Evolutionary conservation across 30 jellyfish, hydroid and myxozoan species (phyloP), one percentile per base, ranked within the genome.

Genomic region (Pelagia noctiluca): DNA sequence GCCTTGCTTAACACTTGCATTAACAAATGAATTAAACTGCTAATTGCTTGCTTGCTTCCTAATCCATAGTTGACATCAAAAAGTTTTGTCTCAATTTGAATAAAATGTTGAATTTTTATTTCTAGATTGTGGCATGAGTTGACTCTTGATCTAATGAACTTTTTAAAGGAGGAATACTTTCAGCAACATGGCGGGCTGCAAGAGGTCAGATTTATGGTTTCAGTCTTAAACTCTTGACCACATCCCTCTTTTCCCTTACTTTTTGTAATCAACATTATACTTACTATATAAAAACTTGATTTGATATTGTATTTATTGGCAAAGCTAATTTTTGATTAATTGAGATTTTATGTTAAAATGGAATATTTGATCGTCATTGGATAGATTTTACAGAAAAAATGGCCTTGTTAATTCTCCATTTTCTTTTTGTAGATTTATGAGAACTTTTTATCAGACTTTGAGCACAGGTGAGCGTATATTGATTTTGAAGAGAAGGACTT

Each of bases 81-180:
- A 4, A 3, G n/a, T 71, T 8, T 5, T 26, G 19, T 2, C 22
- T 31, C 32, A 31, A 8, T 49, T 65, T 47, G 28, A 30, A 19
- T 48, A 48, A 1, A n/a, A n/a, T n/a, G n/a, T n/a, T n/a, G n/a
- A n/a, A 30, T 34, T 62, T 26, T 36, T 35, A n/a, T 32, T 46
- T 65, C 13, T 37, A 90, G 97, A 61, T 71, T 90, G 48, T 90
- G 96, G 96, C 96, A 90, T 71, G 97, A 90, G 70, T 83, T 90
- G 8, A 90, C 97, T 3, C 34, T 78, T 42, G 96, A 90, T 48
- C 68, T 90, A 5, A 50, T 88, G 33, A 36, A 35, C 29, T 90
- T 90, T 66, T 48, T 90, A 21, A 90, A 79, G 79, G 90, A 90
- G 18, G 97, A 90, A 31, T 65, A 57, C 75, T 90, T 90, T 82